Conservation (phyloP, 2,113 vertebrate genomes). For the Dolichotis patagonum region DNA sequence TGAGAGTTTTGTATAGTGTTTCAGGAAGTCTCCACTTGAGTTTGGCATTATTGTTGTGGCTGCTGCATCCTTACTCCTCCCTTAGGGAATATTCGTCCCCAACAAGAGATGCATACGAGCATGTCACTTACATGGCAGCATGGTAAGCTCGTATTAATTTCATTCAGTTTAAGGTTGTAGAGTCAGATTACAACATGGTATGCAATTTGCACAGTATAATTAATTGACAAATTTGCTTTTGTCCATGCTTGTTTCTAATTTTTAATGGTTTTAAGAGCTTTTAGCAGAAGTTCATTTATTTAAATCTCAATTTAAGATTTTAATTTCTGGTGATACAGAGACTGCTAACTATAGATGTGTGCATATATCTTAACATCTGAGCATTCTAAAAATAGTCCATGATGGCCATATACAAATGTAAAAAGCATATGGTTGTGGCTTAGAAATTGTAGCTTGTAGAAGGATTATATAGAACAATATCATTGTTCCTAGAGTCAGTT, state of each 20-base stretch:
- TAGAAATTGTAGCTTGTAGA: constrained; percentile 82
- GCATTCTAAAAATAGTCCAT: constrained; percentile 62
- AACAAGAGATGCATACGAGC: neutral
- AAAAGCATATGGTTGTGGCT: constrained; percentile 76
- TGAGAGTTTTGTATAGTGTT: neutral
- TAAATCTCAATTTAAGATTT: constrained; percentile 34
- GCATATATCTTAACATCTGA: constrained; percentile 53
- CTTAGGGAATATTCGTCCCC: neutral
- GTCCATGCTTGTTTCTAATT: neutral
- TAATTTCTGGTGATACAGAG: constrained; percentile 6
- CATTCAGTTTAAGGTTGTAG: neutral
- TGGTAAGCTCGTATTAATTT: constrained; percentile 31
- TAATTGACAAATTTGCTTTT: constrained; percentile 33
- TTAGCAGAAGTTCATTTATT: constrained; percentile 7
- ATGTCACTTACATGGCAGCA: neutral
- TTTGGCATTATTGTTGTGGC: neutral
- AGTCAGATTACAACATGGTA: neutral
- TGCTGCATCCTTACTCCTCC: neutral
- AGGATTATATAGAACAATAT: constrained; percentile 85
- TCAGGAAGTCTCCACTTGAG: neutral
- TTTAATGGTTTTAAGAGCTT: constrained; percentile 24
- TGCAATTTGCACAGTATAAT: neutral
- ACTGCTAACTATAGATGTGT: neutral
- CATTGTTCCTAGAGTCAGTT: constrained; percentile 87
- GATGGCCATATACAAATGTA: constrained; percentile 45